A percentile compares a stretch with the other conserved stretches of the same genome.
Evolutionary conservation across 2,797 vertebrate species (phyloP).

Genomic region (Euthynnus affinis): DNA sequence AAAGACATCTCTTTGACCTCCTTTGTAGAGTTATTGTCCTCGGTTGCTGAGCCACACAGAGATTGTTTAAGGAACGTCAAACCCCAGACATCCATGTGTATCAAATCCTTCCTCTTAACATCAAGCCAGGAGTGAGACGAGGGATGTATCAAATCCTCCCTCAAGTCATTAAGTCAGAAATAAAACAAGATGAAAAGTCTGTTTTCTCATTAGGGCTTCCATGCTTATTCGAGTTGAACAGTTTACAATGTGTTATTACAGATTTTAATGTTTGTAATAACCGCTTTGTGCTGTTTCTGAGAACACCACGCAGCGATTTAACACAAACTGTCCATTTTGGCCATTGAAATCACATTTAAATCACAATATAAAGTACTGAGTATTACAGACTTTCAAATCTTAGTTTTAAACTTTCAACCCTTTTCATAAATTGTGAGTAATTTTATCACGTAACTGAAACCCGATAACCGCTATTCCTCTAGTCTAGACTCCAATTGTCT

Average conservation of each 20-base stretch:
- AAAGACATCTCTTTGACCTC: slow-evolving; percentile 36
- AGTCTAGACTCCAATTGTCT: neutral
- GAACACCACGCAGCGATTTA: neutral
- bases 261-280: slow-evolving; percentile 20
- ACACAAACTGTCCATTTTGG: neutral
- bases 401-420: neutral
- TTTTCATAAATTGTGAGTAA: neutral
- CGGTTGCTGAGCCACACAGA: slow-evolving; percentile 61
- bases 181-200: slow-evolving; percentile 6
- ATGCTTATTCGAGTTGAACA: slow-evolving; percentile 11
- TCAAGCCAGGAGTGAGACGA: slow-evolving; percentile 32
- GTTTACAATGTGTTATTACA: slow-evolving; percentile 31
- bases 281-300: neutral
- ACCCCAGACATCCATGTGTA: slow-evolving; percentile 41
- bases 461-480: neutral
- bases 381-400: neutral
- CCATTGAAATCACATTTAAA: neutral
- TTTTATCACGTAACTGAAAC: slow-evolving; percentile 16
- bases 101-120: slow-evolving; percentile 51
- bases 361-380: slow-evolving; percentile 1
- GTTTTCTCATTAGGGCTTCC: slow-evolving; percentile 14
- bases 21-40: slow-evolving; percentile 55
- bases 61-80: slow-evolving; percentile 59
- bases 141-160: slow-evolving; percentile 32
- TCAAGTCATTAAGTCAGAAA: slow-evolving; percentile 27